Conservation (phyloP, 2,113 vertebrate genomes). For the Paramisgurnus dabryanus region DNA sequence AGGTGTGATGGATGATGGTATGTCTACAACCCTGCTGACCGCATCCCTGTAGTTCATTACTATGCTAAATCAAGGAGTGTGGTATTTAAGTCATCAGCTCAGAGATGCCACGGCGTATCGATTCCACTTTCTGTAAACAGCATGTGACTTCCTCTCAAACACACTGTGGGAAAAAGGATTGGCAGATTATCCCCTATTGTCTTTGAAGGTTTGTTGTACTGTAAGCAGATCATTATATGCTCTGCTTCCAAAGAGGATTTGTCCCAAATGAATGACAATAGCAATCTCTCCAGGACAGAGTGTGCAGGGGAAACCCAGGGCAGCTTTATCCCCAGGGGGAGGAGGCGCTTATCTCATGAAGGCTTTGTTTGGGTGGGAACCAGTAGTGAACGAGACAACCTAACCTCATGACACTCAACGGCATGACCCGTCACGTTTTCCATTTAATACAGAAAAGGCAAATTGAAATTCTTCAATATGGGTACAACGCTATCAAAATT, state of each 20-base stretch:
- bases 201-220: constrained; percentile 21
- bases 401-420: neutral
- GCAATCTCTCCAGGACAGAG: neutral
- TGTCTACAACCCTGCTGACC: neutral
- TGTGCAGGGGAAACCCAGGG: constrained; percentile 11
- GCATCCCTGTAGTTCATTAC: neutral
- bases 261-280: constrained; percentile 20
- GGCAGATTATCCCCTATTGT: constrained; percentile 43
- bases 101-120: constrained; percentile 20
- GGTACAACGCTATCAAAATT: no score
- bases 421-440: neutral
- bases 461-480: neutral
- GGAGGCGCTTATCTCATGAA: constrained; percentile 12
- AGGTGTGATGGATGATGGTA: neutral
- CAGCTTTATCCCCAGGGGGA: constrained; percentile 22
- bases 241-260: constrained; percentile 33
- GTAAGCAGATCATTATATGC: constrained; percentile 32
- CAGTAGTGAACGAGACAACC: neutral
- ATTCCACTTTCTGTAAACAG: constrained; percentile 36
- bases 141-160: neutral
- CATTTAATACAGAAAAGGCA: constrained; percentile 3
- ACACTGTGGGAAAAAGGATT: constrained; percentile 13
- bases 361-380: constrained; percentile 32
- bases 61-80: neutral
- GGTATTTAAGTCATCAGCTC: constrained; percentile 33